Base-by-base conservation (phyloP, 2,113 vertebrate genomes). In the Tenebrosternarchus preto region DNA sequence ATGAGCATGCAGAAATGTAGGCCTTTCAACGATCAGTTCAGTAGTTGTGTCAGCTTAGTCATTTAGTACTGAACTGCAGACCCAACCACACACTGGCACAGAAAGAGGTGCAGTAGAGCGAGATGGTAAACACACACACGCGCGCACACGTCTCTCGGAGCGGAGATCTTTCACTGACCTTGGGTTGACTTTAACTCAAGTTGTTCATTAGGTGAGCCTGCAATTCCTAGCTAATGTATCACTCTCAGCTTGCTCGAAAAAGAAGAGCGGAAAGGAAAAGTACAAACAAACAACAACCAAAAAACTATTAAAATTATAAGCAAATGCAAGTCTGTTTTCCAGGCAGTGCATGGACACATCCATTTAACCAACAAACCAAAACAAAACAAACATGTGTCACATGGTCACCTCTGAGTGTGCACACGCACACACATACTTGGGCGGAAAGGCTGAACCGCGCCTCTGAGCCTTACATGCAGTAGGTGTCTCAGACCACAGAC, bases 221-320 rank as follows among this genome's bases (percentile, higher is more conserved):
- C 61, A 31, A 56, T 63, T n/a, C n/a, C 66, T 71, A 55, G 80
- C 77, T 82, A 85, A 82, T 82, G 36, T 80, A 46, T 82, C 36
- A 80, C 72, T 64, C 59, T 56, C 66, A 19, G 76, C 80, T 66
- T 46, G 55, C 33, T 27, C 39, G 78, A 56, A 12, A 61, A n/a
- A 59, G 59, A 19, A 15, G 16, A 3, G 0, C n/a, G n/a, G 33
- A 11, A 61, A 12, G 43, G 19, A 11, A 1, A 29, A 3, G 0
- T 29, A 50, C 8, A 64, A 72, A 72, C 15, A 1, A 36, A 11
- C 2, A 15, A 22, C 31, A 33, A 31, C 76, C 31, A 12, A 24
- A 33, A 20, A n/a, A n/a, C n/a, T n/a, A n/a, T n/a, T n/a, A n/a
- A n/a, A n/a, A n/a, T n/a, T n/a, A n/a, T n/a, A 8, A 59, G 61